Base-by-base conservation (phyloP, 2,797 vertebrate species). In the Calcarius lapponicus region DNA sequence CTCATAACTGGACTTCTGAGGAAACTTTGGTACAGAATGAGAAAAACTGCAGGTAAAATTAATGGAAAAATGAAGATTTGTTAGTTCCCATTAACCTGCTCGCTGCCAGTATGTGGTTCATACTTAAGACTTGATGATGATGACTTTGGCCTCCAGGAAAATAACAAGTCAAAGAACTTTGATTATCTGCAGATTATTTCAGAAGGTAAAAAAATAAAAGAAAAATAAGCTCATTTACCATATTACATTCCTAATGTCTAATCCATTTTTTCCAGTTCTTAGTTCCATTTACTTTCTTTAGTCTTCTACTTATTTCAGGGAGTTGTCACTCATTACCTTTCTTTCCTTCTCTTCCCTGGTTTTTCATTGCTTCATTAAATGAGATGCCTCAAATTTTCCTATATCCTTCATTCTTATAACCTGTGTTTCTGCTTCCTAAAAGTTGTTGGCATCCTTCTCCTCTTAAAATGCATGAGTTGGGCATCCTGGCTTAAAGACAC, bases 71-170 rank as follows among this genome's bases (percentile, higher is more conserved):
- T 67, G 54, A 88, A 91, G 78, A 88, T 86, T 75, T 79, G 34
- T 79, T 90, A 82, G 62, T 85, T 95, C 22, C 4, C 25, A 64
- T 96, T 96, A 90, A 95, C 80, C 83, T 81, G 34, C 78, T 82
- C 20, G 0, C 32, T 82, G 92, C 82, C 90, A 88, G 56, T 64
- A 70, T 21, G 12, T 65, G 47, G 34, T 18, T 96, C 26, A 69
- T 84, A 42, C 21, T 42, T 73, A 79, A n/a, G 51, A 72, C 14
- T 32, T 80, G 71, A 80, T 74, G 40, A 85, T 85, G 51, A 85
- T 71, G 45, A 88, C 31, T 93, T 80, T 90, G 80, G 66, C 29
- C 14, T 66, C 42, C 71, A 71, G 76, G 83, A 95, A 94, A 95
- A 92, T 51, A 69, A 17, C 15, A 76, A 80, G 48, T 42, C 18